Evolutionary conservation across 2,888 invertebrate genomes (phyloP).

Genomic region (Drosophila subquinaria): DNA sequence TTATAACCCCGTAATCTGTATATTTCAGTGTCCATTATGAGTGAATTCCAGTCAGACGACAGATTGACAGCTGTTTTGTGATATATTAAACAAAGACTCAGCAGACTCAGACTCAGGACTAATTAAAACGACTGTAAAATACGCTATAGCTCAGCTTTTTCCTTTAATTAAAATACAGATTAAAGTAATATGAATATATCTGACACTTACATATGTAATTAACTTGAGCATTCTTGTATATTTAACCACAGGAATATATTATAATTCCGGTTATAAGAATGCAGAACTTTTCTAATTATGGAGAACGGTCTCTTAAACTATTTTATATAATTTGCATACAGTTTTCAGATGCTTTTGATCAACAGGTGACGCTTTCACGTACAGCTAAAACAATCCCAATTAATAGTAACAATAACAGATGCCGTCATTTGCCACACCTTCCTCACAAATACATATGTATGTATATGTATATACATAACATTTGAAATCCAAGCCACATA

Average conservation of each 20-base stretch:
- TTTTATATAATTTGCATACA: slow-evolving; percentile 2
- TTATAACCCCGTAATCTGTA: slow-evolving; percentile 19
- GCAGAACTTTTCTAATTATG: slow-evolving; percentile 3
- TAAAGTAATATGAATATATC: not conserved
- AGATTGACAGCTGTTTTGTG: slow-evolving; percentile 15
- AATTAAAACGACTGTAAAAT: slow-evolving; percentile 1
- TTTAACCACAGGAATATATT: not conserved
- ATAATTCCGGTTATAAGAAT: slow-evolving; percentile 15
- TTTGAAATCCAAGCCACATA: slow-evolving; percentile 61
- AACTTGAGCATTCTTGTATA: not conserved
- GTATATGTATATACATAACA: slow-evolving; percentile 37
- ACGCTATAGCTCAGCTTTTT: not conserved
- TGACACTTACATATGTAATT: not conserved
- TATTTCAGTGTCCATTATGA: slow-evolving; percentile 12
- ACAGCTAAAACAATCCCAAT: slow-evolving; percentile 11
- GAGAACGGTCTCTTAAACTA: not conserved
- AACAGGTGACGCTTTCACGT: slow-evolving; percentile 41
- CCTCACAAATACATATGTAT: slow-evolving; percentile 21
- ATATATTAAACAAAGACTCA: not conserved
- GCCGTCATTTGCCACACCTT: slow-evolving; percentile 60
- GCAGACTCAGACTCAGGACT: not conserved
- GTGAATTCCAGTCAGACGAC: slow-evolving; percentile 6
- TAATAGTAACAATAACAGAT: slow-evolving; percentile 39
- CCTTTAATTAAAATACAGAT: slow-evolving; percentile 11
- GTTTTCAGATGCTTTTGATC: slow-evolving; percentile 10